A percentile compares a stretch with the other conserved stretches of the same genome.
Evolutionary conservation across 2,113 vertebrate genomes (phyloP).

Genomic region (Steatornis caripensis): DNA sequence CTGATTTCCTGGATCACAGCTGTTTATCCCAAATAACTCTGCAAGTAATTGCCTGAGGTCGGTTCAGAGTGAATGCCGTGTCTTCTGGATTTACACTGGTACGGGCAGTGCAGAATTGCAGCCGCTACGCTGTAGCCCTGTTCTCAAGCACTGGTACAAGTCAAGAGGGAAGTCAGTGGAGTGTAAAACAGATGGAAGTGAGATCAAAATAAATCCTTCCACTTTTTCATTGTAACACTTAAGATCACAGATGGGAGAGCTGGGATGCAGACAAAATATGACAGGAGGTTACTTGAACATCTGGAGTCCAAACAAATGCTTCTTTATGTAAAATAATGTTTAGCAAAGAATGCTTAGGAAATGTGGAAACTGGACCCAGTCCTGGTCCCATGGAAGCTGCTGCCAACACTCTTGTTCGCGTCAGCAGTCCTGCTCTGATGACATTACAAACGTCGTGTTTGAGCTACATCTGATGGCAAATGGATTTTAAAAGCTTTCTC

Average conservation of each 20-base stretch:
- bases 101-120: background rate
- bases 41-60: background rate
- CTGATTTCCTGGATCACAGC: slow-evolving; percentile 17
- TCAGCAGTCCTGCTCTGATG: slow-evolving; percentile 27
- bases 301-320: slow-evolving; percentile 56
- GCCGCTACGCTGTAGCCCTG: background rate
- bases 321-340: slow-evolving; percentile 4
- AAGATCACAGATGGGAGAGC: slow-evolving; percentile 23
- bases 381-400: background rate
- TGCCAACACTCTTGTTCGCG: background rate
- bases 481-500: slow-evolving; percentile 20
- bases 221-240: slow-evolving; percentile 13
- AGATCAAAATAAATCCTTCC: slow-evolving; percentile 50
- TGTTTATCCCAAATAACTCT: slow-evolving; percentile 10
- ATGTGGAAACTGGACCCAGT: slow-evolving; percentile 21
- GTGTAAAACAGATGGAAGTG: slow-evolving; percentile 22
- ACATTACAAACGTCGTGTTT: slow-evolving; percentile 31
- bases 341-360: slow-evolving; percentile 25
- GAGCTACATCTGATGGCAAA: background rate
- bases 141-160: background rate
- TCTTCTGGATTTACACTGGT: background rate
- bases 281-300: slow-evolving; percentile 44
- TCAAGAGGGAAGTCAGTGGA: background rate
- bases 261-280: slow-evolving; percentile 43
- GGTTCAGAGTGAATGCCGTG: background rate